Base-by-base conservation (phyloP, 2,797 vertebrate species). In the Gymnoscopelus microlampas region DNA sequence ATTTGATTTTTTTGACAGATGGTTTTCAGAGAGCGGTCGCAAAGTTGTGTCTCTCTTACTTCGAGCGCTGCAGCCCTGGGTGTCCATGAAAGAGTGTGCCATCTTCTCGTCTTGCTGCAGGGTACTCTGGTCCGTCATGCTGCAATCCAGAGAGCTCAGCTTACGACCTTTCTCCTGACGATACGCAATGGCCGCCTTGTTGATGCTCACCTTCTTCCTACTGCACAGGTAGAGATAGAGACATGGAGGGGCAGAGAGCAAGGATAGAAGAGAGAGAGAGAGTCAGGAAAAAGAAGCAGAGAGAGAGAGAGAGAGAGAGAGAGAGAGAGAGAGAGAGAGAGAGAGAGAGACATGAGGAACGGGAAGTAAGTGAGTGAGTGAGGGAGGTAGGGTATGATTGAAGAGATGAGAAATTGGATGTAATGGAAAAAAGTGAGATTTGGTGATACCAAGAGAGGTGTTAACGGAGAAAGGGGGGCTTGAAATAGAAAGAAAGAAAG, bases 111-210 rank as follows among this genome's bases (percentile, higher is more conserved):
- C 95, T 87, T 97, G 96, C 88, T 97, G 96, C 73, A 97, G 91
- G 0, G 96, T 96, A 85, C 96, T 97, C 92, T 96, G 96, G 85
- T 98, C 97, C 0, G 95, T 95, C 89, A 96, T 96, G 89, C 95
- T 97, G 85, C 95, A 93, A 90, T 98, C 97, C 11, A 96, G 88
- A 0, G 96, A 94, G 0, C 94, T 95, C 91, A 96, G 95, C 92
- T 95, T 95, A 63, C 96, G 94, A 0, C 93, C 95, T 88, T 97
- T 98, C 91, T 99, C 96, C 12, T 96, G 96, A 55, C 94, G 93
- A 81, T 96, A 96, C 67, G 96, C 96, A 83, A 96, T 95, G 1
- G 95, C 95, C 0, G 96, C 93, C 81, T 98, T 98, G 87, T 95
- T 95, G 86, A 97, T 95, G 84, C 92, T 95, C 81, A 96, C 94